phyloP scores from a whole-genome alignment of 2,888 invertebrate species.

The Thecocarcelia acutangulata region DNA sequence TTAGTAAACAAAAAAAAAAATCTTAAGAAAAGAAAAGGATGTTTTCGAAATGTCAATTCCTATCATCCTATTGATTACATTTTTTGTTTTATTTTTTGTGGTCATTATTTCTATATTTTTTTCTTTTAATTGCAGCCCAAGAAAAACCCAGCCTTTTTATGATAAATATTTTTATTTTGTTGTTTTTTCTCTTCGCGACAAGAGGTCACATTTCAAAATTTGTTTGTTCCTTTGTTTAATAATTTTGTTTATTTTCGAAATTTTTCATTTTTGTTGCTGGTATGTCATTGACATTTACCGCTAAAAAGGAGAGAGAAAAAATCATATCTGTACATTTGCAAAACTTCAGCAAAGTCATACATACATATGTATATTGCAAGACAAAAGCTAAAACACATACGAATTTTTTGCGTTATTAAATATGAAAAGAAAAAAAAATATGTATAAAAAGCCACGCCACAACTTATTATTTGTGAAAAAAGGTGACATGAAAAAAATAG shows the following conservation, averaged over 20 bases:
- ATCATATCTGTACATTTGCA: slow-evolving; percentile 53
- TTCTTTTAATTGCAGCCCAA: slow-evolving; percentile 35
- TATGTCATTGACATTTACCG: slow-evolving; percentile 68
- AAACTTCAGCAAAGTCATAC: slow-evolving; percentile 43
- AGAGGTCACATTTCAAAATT: slow-evolving; percentile 64
- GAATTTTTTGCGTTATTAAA: not conserved
- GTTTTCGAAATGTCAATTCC: too few relatives aligned
- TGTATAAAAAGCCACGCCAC: slow-evolving; percentile 60
- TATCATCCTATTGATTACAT: too few relatives aligned
- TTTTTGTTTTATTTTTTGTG: not conserved
- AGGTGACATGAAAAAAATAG: slow-evolving; percentile 51
- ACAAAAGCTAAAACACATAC: slow-evolving; percentile 32
- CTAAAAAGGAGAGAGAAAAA: slow-evolving; percentile 26
- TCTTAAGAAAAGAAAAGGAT: too few relatives aligned
- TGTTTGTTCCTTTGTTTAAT: slow-evolving; percentile 51
- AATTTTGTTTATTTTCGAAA: slow-evolving; percentile 21
- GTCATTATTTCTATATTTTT: not conserved
- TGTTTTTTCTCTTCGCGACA: slow-evolving; percentile 1
- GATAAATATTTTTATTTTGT: slow-evolving; percentile 7
- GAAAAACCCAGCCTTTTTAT: slow-evolving; percentile 52
- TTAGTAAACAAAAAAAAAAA: too few relatives aligned
- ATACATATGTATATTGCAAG: slow-evolving; percentile 42
- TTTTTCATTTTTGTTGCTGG: slow-evolving; percentile 17
- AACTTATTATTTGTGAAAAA: slow-evolving; percentile 49
- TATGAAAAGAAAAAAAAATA: slow-evolving; percentile 13